These are phyloP conservation scores for Holothuria scabra DNA, from an alignment of 53 echinoderm and acorn worm species.

Conservation along the genomic window DNA sequence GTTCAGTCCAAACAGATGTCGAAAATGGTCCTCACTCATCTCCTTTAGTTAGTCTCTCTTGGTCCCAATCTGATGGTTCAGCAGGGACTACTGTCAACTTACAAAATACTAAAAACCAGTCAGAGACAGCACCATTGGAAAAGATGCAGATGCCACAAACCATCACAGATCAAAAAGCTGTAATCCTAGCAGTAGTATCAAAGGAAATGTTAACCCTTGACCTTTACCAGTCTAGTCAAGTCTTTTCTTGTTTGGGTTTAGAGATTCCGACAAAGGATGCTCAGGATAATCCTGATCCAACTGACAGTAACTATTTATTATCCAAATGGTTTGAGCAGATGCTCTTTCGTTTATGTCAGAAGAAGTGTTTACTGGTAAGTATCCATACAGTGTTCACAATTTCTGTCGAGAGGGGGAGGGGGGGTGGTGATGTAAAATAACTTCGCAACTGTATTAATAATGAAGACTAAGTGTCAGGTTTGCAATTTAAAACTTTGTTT, in stretches of 20 bases:
- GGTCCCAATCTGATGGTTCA: no score
- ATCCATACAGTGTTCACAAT: no score
- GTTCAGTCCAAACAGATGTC: no score
- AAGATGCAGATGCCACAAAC: not conserved
- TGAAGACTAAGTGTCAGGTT: no score
- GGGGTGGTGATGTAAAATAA: no score
- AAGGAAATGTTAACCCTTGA: not conserved
- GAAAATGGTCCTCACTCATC: no score
- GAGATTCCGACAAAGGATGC: not conserved
- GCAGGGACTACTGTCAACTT: no score
- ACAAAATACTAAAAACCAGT: no score
- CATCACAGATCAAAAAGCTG: not conserved
- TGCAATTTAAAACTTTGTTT: no score
- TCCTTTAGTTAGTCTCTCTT: no score
- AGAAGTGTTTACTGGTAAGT: slow-evolving; percentile 7
- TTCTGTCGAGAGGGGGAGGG: no score
- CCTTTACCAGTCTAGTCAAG: slow-evolving; percentile 14
- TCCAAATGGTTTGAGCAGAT: slow-evolving; percentile 15
- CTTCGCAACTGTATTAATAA: no score
- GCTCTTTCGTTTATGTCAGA: slow-evolving; percentile 1
- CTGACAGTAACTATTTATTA: not conserved
- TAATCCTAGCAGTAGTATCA: not conserved
- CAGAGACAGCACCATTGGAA: not conserved
- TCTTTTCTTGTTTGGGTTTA: slow-evolving; percentile 10
- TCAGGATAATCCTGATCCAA: not conserved